phyloP scores from a whole-genome alignment of 2,888 invertebrate species.

The Congeria kusceri region DNA sequence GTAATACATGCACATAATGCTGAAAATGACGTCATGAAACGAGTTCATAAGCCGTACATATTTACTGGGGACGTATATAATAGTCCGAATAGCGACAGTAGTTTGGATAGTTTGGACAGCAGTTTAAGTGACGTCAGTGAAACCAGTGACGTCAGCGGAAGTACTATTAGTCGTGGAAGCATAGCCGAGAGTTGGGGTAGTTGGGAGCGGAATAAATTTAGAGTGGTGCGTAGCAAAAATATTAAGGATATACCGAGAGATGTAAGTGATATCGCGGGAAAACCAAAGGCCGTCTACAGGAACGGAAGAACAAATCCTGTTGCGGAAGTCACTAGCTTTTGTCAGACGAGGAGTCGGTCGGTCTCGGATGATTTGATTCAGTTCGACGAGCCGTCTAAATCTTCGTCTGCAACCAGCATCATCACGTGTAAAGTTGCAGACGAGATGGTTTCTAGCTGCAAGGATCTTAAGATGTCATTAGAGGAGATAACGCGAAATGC shows the following conservation, averaged over 20 bases:
- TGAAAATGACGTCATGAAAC: not conserved
- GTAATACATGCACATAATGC: not conserved
- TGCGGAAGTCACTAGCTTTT: not conserved
- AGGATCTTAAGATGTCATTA: slow-evolving; percentile 50
- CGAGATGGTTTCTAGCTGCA: slow-evolving; percentile 60
- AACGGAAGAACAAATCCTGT: not conserved
- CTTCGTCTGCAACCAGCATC: slow-evolving; percentile 32
- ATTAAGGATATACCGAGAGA: slow-evolving; percentile 19
- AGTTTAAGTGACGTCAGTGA: slow-evolving; percentile 19
- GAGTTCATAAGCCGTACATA: slow-evolving; percentile 17
- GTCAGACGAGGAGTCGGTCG: slow-evolving; percentile 10
- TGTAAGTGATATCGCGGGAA: too few relatives aligned
- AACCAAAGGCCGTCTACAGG: too few relatives aligned
- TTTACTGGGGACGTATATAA: slow-evolving; percentile 62
- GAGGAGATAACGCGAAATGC: slow-evolving; percentile 56
- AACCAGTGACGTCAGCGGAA: not conserved
- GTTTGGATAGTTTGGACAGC: slow-evolving; percentile 10
- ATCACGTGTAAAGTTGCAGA: slow-evolving; percentile 58
- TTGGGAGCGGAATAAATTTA: slow-evolving; percentile 29
- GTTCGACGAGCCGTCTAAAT: slow-evolving; percentile 29
- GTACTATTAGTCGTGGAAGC: slow-evolving; percentile 12
- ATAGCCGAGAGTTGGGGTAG: slow-evolving; percentile 25
- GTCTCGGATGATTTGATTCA: slow-evolving; percentile 44
- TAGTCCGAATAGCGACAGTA: slow-evolving; percentile 14
- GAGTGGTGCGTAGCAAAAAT: slow-evolving; percentile 31